These are phyloP conservation scores for Lymantria dispar DNA, from an alignment of 2,888 invertebrate genomes.

Conservation along the genomic window DNA sequence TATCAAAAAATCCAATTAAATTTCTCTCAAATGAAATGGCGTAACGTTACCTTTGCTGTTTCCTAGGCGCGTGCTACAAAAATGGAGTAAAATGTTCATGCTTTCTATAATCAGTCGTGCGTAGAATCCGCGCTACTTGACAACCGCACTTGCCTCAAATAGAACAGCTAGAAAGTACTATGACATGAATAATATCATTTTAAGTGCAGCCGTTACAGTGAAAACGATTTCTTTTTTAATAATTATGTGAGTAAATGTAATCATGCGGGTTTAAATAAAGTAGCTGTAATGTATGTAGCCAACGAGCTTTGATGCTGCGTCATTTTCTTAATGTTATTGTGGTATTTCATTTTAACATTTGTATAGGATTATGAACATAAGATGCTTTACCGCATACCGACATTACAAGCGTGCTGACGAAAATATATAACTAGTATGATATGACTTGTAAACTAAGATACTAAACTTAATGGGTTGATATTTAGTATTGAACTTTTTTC, in stretches of 20 bases:
- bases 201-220: conserved; percentile 22
- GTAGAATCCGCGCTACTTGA: conserved; percentile 51
- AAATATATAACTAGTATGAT: no score
- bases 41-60: conserved; percentile 20
- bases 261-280: conserved; percentile 8
- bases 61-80: conserved; percentile 18
- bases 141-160: conserved; percentile 19
- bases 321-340: background rate
- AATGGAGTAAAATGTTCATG: conserved; percentile 42
- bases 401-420: background rate
- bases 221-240: conserved; percentile 23
- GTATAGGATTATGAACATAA: conserved; percentile 10
- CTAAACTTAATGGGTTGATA: no score
- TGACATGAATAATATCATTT: conserved; percentile 31
- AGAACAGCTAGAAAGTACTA: conserved; percentile 35
- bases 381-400: conserved; percentile 10
- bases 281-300: conserved; percentile 2
- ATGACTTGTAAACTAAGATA: no score
- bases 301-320: background rate
- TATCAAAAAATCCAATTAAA: conserved; percentile 5
- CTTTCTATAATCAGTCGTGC: conserved; percentile 59
- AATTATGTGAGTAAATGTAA: conserved; percentile 19
- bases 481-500: no score
- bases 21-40: conserved; percentile 11
- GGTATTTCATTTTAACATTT: background rate